Base-by-base conservation (phyloP, 1,140 invertebrate genomes). In the Caenorhabditis inopinata region DNA sequence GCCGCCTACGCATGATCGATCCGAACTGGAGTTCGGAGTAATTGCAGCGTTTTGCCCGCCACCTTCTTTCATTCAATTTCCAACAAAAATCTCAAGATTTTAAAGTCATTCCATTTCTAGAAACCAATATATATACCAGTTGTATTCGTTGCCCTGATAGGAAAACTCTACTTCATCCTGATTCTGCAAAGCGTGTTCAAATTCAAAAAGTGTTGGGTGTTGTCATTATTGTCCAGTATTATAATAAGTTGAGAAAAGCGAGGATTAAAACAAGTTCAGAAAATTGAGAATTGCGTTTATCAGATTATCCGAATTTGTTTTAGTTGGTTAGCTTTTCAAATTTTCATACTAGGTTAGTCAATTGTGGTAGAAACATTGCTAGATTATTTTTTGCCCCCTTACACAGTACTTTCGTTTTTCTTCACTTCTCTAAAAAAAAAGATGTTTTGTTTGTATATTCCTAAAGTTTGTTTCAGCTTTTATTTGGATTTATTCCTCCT, bases 381-480 rank as follows among this genome's bases (percentile, higher is more conserved):
- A 42, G 38, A 5, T 42, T 5, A 42, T 42, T 42, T 42, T 42
- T 7, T 14, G 14, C 5, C 14, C 14, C 38, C 14, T n/a, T n/a
- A n/a, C n/a, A n/a, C n/a, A n/a, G n/a, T n/a, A n/a, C n/a, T n/a
- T n/a, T n/a, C n/a, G n/a, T n/a, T n/a, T n/a, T n/a, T n/a, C n/a
- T n/a, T n/a, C n/a, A n/a, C n/a, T n/a, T n/a, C n/a, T n/a, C n/a
- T n/a, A n/a, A n/a, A n/a, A n/a, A n/a, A n/a, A n/a, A n/a, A n/a
- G n/a, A n/a, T n/a, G n/a, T 58, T 32, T 68, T 68, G 58, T 68
- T 38, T 68, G 58, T 68, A 68, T n/a, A 68, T 68, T 23, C 58
- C 27, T 9, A n/a, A n/a, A n/a, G n/a, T n/a, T n/a, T n/a, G n/a
- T n/a, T 29, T 38, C 32, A 42, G 38, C 11, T 42, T 9, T 27